These are phyloP conservation scores for Phocoena sinus DNA, from an alignment of 2,113 vertebrate species.

Conservation along the genomic window DNA sequence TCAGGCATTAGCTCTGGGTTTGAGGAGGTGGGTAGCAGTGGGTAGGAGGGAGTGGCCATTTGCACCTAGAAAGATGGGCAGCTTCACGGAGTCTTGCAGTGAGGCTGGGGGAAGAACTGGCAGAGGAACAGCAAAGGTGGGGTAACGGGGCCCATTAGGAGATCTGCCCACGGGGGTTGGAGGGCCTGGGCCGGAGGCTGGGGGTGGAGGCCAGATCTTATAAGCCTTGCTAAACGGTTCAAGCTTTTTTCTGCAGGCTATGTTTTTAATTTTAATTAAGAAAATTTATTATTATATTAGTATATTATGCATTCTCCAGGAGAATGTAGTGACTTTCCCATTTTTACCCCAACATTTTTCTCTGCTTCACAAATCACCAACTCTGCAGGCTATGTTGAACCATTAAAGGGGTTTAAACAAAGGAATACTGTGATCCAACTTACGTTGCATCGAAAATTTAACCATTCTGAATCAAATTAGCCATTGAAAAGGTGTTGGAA, in stretches of 20 bases:
- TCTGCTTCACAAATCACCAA: neutral
- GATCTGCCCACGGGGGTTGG: neutral
- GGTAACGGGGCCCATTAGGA: neutral
- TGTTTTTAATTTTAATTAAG: neutral
- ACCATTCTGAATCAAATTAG: constrained; percentile 24
- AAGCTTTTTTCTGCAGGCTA: neutral
- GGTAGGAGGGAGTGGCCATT: neutral
- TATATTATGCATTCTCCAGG: neutral
- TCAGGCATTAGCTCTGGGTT: neutral
- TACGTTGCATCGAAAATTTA: neutral
- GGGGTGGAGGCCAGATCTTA: neutral
- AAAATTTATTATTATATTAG: neutral
- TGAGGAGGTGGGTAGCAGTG: neutral
- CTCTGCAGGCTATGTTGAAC: neutral
- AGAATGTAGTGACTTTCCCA: neutral
- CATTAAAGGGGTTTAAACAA: neutral
- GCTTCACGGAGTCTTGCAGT: neutral
- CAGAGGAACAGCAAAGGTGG: neutral
- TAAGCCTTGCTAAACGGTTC: neutral
- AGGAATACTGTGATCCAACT: constrained; percentile 16
- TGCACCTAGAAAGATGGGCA: neutral
- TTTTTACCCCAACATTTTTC: neutral
- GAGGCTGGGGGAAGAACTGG: neutral
- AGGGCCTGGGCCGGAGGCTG: neutral
- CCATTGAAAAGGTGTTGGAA: neutral